Percentiles rank a stretch among this genome's conserved stretches.
Conservation (phyloP, 1,140 invertebrate genomes). For the Ganaspis sp. region DNA sequence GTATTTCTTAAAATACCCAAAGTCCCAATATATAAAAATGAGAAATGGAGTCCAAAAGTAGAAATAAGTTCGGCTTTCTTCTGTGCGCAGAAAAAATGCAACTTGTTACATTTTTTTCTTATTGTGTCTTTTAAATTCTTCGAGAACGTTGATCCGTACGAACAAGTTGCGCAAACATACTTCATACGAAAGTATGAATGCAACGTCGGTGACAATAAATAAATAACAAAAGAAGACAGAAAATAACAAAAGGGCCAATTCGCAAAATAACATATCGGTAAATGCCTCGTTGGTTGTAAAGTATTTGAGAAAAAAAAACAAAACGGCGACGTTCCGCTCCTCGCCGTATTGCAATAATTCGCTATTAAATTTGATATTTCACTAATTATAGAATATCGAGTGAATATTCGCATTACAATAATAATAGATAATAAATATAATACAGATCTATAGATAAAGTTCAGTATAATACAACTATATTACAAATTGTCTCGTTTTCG, state of each 20-base stretch:
- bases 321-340: slow-evolving; percentile 46
- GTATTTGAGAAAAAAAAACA: slow-evolving; percentile 53
- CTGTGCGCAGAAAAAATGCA: too few relatives aligned
- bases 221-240: slow-evolving; percentile 55
- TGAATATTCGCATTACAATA: slow-evolving; percentile 73
- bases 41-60: too few relatives aligned
- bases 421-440: slow-evolving; percentile 77
- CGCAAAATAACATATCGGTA: slow-evolving; percentile 54
- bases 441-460: slow-evolving; percentile 75
- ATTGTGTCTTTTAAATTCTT: background rate
- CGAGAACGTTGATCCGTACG: background rate
- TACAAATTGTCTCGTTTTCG: slow-evolving; percentile 69
- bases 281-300: slow-evolving; percentile 61
- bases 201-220: slow-evolving; percentile 56
- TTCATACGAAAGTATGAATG: slow-evolving; percentile 43
- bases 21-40: too few relatives aligned
- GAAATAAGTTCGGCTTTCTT: too few relatives aligned
- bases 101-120: background rate
- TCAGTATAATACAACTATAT: slow-evolving; percentile 75
- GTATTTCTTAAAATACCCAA: too few relatives aligned
- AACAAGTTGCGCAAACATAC: slow-evolving; percentile 45
- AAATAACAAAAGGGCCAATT: slow-evolving; percentile 55
- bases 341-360: slow-evolving; percentile 66
- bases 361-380: slow-evolving; percentile 75
- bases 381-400: slow-evolving; percentile 75